phyloP scores from a whole-genome alignment of 2,113 vertebrate species.

The Talpa occidentalis region DNA sequence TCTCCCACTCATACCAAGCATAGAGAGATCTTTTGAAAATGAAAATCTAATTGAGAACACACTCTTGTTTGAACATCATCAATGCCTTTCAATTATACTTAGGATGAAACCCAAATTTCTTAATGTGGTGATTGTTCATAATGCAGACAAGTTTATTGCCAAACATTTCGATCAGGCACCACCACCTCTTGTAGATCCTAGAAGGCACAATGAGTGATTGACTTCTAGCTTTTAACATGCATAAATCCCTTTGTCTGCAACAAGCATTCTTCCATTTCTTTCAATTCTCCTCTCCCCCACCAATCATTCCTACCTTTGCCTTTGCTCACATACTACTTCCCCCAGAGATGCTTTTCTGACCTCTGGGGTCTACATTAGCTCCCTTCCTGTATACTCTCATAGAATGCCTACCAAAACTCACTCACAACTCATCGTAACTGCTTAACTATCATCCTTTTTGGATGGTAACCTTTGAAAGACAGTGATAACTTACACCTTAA shows the following conservation, averaged over 20 bases:
- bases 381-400: not conserved
- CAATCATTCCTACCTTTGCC: not conserved
- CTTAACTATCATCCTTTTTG: not conserved
- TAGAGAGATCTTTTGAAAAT: not conserved
- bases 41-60: conserved; percentile 17
- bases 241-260: conserved; percentile 10
- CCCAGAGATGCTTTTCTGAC: not conserved
- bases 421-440: not conserved
- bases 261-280: not conserved
- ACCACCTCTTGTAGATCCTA: not conserved
- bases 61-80: not conserved
- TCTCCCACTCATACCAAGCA: not conserved
- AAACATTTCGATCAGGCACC: not conserved
- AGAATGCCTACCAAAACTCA: not conserved
- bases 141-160: not conserved
- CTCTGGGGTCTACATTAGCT: not conserved
- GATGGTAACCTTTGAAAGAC: not conserved
- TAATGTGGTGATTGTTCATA: not conserved
- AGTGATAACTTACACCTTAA: not conserved
- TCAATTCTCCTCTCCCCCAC: not conserved
- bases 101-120: not conserved
- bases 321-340: not conserved
- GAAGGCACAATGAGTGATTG: not conserved
- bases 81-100: not conserved
- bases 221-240: not conserved